These are phyloP conservation scores for Nephrocerus scutellatus DNA, from an alignment of 2,888 invertebrate genomes.

Conservation along the genomic window DNA sequence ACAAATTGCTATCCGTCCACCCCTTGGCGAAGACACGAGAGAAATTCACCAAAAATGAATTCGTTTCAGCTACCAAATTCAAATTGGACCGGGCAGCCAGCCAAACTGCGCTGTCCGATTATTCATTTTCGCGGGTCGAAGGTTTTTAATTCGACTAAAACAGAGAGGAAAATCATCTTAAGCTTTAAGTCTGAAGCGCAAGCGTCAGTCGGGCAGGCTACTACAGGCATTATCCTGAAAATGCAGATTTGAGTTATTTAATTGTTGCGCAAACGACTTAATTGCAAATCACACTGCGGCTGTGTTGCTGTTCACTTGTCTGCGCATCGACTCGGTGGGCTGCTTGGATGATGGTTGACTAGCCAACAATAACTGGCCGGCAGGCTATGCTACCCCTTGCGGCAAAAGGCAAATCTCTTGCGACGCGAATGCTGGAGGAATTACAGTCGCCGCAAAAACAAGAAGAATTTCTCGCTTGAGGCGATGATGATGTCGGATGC, in stretches of 20 bases:
- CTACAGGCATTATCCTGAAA: no score
- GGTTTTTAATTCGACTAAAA: no score
- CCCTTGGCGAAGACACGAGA: constrained; percentile 16
- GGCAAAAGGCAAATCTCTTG: no score
- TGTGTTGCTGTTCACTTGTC: neutral
- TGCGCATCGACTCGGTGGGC: constrained; percentile 22
- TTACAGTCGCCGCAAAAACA: no score
- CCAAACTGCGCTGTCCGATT: constrained; percentile 14
- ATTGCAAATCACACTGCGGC: constrained; percentile 28
- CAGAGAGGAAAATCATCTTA: no score
- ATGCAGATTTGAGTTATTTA: constrained; percentile 37
- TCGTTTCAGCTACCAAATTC: constrained; percentile 25
- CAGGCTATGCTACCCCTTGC: no score
- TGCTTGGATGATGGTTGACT: neutral
- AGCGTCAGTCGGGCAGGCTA: no score
- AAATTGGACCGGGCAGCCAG: constrained; percentile 13
- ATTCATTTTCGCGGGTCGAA: constrained; percentile 24
- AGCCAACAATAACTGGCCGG: constrained; percentile 17
- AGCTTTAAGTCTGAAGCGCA: no score
- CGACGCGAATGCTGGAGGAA: no score
- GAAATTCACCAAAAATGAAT: constrained; percentile 24
- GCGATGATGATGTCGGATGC: constrained; percentile 19
- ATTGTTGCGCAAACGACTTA: constrained; percentile 47
- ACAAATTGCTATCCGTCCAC: constrained; percentile 43
- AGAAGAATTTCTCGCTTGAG: constrained; percentile 11